phyloP scores from a whole-genome alignment of 2,888 invertebrate genomes.

The Lepidocyrtinus sp. region DNA sequence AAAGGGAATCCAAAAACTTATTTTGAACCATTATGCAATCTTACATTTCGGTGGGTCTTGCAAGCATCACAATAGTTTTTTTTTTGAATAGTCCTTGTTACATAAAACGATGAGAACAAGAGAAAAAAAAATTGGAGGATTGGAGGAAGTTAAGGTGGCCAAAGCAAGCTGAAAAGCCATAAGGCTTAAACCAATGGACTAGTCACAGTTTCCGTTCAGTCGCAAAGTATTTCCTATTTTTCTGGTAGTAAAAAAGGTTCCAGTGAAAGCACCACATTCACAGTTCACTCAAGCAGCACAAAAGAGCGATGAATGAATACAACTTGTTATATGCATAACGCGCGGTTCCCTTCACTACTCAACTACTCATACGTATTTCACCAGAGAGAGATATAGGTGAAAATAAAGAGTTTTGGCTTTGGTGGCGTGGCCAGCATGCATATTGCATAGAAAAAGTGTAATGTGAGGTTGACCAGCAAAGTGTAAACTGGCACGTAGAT shows the following conservation, averaged over 20 bases:
- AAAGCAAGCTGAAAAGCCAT: constrained; percentile 49
- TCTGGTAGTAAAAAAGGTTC: constrained; percentile 19
- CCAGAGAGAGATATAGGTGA: constrained; percentile 9
- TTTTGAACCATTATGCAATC: constrained; percentile 36
- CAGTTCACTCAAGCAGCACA: constrained; percentile 47
- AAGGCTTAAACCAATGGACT: constrained; percentile 44
- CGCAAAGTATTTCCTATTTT: constrained; percentile 47
- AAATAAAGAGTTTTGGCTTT: constrained; percentile 21
- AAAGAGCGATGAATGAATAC: constrained; percentile 39
- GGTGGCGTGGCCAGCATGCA: constrained; percentile 20
- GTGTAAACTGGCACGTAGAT: constrained; percentile 35
- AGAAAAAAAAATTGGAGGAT: background rate
- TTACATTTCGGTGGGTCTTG: background rate
- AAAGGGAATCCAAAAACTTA: constrained; percentile 34
- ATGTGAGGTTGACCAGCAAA: constrained; percentile 41
- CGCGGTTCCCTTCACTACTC: constrained; percentile 1
- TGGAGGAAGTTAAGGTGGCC: constrained; percentile 22
- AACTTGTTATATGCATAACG: constrained; percentile 33
- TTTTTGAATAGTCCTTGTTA: background rate
- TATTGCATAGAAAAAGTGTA: constrained; percentile 21
- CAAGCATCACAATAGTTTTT: background rate
- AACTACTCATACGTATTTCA: constrained; percentile 19
- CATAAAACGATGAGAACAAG: background rate
- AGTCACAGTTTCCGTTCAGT: constrained; percentile 41
- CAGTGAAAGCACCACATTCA: constrained; percentile 39